Conservation (phyloP, 2,888 invertebrate genomes). For the Eupithecia tripunctaria region DNA sequence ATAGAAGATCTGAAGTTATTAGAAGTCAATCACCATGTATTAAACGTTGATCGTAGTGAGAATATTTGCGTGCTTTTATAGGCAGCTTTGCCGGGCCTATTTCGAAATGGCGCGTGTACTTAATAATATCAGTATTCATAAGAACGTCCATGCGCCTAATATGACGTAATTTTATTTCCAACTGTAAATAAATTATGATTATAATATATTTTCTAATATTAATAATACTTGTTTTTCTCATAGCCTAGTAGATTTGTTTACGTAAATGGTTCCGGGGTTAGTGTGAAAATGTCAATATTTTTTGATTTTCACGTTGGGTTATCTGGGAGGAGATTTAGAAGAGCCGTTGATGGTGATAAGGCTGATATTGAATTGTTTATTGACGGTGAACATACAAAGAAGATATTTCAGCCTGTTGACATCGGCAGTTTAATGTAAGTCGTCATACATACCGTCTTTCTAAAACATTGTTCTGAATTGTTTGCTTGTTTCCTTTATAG, state of each 20-base stretch:
- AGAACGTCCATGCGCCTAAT: conserved; percentile 14
- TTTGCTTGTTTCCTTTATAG: neutral
- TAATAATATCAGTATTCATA: conserved; percentile 40
- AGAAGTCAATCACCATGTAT: neutral
- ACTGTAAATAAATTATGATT: conserved; percentile 69
- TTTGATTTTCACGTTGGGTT: conserved; percentile 70
- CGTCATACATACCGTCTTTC: neutral
- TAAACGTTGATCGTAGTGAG: neutral
- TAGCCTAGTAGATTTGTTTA: conserved; percentile 55
- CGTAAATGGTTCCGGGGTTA: neutral
- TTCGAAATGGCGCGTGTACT: conserved; percentile 32
- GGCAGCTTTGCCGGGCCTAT: neutral
- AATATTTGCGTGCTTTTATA: conserved; percentile 11
- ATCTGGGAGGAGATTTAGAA: conserved; percentile 65
- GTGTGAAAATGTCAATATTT: conserved; percentile 70
- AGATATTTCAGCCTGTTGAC: conserved; percentile 62
- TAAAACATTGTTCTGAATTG: neutral
- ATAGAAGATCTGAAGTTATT: neutral
- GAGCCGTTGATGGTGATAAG: conserved; percentile 71
- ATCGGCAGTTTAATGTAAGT: conserved; percentile 72
- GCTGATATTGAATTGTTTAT: conserved; percentile 62
- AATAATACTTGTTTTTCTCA: conserved; percentile 52
- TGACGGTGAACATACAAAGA: conserved; percentile 51
- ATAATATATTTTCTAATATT: conserved; percentile 74
- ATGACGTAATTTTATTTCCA: conserved; percentile 43